Evolutionary conservation across 2,797 vertebrate species (phyloP).

Genomic region (Melanotaenia nigrans): DNA sequence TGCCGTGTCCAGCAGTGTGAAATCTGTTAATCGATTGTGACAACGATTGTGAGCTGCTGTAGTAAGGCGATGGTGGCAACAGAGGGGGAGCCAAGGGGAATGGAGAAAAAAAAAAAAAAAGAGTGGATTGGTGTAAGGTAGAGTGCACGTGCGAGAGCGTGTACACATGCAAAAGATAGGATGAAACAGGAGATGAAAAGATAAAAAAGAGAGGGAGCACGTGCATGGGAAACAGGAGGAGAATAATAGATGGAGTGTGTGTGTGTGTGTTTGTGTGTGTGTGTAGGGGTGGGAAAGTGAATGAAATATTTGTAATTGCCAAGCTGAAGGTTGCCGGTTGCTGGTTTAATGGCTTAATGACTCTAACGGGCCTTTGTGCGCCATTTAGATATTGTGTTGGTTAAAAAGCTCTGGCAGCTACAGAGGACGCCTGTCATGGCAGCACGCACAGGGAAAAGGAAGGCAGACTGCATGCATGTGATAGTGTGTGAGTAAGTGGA

Average conservation of each 20-base stretch:
- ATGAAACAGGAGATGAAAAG: constrained; percentile 33
- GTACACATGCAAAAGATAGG: constrained; percentile 28
- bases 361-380: constrained; percentile 68
- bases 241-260: constrained; percentile 31
- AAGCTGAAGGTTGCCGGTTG: constrained; percentile 61
- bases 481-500: constrained; percentile 5
- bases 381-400: constrained; percentile 69
- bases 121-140: constrained; percentile 29
- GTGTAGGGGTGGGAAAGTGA: constrained; percentile 14
- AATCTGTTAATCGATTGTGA: constrained; percentile 66
- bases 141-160: constrained; percentile 34
- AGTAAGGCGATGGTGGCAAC: constrained; percentile 10
- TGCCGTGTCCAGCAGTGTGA: constrained; percentile 40
- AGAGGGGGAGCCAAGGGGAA: background rate
- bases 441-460: constrained; percentile 20
- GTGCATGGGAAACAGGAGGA: constrained; percentile 35
- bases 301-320: constrained; percentile 62
- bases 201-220: constrained; percentile 39
- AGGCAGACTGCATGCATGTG: constrained; percentile 10
- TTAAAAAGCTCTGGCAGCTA: constrained; percentile 70
- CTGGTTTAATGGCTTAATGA: constrained; percentile 67
- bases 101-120: background rate
- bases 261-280: background rate
- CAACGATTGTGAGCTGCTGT: constrained; percentile 48
- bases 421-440: constrained; percentile 53